phyloP scores from a whole-genome alignment of 2,888 invertebrate species.

The Perizoma flavofasciatum region DNA sequence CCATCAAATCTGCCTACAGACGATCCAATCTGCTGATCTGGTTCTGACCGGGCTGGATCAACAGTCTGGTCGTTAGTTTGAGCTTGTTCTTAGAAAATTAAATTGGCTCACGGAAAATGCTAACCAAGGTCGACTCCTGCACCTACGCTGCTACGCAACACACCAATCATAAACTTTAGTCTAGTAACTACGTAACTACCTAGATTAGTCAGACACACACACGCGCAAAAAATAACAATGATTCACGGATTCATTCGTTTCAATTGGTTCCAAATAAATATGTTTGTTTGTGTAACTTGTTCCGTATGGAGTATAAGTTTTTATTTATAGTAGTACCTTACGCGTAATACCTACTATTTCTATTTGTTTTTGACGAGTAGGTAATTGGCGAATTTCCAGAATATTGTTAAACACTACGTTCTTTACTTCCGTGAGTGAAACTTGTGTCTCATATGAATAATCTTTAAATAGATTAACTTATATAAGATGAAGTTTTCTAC shows the following conservation, averaged over 20 bases:
- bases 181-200: neutral
- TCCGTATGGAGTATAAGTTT: neutral
- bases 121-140: slow-evolving; percentile 19
- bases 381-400: slow-evolving; percentile 50
- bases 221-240: neutral
- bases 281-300: slow-evolving; percentile 10
- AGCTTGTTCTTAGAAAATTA: too few species aligned
- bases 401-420: slow-evolving; percentile 38
- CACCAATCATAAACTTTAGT: neutral
- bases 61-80: too few species aligned
- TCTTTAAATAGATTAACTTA: slow-evolving; percentile 44
- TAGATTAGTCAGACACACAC: too few species aligned
- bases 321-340: neutral
- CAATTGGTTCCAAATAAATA: slow-evolving; percentile 8
- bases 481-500: slow-evolving; percentile 28
- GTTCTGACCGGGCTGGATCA: too few species aligned
- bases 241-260: neutral
- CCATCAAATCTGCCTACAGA: too few species aligned
- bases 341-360: too few species aligned
- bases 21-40: too few species aligned
- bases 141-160: slow-evolving; percentile 8
- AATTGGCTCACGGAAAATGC: slow-evolving; percentile 10
- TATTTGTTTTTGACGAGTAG: slow-evolving; percentile 3
- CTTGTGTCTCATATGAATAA: slow-evolving; percentile 26
- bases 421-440: slow-evolving; percentile 29